Percentiles rank a stretch among this genome's conserved stretches.
phyloP scores from a whole-genome alignment of 2,888 invertebrate species.

The Eugnorisma glareosa region DNA sequence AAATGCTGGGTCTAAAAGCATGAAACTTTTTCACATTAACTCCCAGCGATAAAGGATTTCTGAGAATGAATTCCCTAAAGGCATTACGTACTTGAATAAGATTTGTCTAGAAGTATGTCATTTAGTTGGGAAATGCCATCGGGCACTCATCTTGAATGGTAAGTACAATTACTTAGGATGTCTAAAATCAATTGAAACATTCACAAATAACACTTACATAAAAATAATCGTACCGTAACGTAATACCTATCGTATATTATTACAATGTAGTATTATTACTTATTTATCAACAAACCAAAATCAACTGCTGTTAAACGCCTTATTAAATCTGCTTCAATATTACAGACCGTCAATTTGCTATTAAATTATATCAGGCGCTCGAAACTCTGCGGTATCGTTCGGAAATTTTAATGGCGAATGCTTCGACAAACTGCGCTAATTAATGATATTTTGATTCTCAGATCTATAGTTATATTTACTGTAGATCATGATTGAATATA shows the following conservation, averaged over 20 bases:
- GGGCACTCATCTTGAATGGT: not conserved
- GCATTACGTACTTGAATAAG: not conserved
- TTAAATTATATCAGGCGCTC: constrained; percentile 61
- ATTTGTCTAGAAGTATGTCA: not conserved
- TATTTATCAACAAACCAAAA: constrained; percentile 1
- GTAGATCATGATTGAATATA: constrained; percentile 11
- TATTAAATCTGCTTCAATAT: constrained; percentile 33
- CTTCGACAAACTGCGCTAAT: constrained; percentile 44
- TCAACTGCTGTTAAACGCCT: constrained; percentile 43
- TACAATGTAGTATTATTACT: not conserved
- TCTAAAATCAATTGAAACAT: not conserved
- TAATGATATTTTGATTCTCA: constrained; percentile 47
- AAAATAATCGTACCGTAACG: too few species aligned
- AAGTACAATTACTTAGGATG: not conserved
- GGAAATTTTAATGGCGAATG: constrained; percentile 24
- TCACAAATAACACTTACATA: not conserved
- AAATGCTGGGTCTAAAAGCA: not conserved
- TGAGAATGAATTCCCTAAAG: not conserved
- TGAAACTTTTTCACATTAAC: not conserved
- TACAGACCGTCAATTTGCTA: constrained; percentile 52
- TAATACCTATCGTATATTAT: not conserved
- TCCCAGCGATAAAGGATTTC: not conserved
- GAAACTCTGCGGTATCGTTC: constrained; percentile 45
- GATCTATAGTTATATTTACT: constrained; percentile 27
- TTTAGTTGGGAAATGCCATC: too few species aligned